Evolutionary conservation across 2,113 vertebrate species (phyloP).

Genomic region (Falco punctatus): DNA sequence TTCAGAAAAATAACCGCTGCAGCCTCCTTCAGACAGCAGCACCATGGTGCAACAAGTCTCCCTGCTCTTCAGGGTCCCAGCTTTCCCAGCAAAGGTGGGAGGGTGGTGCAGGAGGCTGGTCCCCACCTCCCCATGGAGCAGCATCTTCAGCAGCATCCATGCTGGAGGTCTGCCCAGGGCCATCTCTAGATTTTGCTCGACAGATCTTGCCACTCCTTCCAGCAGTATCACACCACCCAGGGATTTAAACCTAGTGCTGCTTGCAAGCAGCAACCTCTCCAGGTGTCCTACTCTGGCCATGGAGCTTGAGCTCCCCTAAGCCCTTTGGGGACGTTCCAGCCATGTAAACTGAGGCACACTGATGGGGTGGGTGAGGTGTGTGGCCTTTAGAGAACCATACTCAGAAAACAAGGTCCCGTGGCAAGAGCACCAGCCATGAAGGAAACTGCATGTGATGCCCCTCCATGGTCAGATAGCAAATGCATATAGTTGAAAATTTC

Average conservation of each 20-base stretch:
- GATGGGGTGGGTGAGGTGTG: not conserved
- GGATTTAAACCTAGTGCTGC: not conserved
- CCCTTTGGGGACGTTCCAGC: not conserved
- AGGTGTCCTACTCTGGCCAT: not conserved
- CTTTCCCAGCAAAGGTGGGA: not conserved
- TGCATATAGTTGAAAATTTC: not conserved
- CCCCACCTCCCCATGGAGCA: not conserved
- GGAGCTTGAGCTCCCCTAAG: not conserved
- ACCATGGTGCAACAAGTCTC: accelerated
- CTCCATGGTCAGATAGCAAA: not conserved
- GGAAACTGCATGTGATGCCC: not conserved
- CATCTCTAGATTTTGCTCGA: not conserved
- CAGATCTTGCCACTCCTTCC: not conserved
- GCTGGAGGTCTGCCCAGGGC: accelerated
- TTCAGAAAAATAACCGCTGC: not conserved
- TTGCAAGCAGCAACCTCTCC: not conserved
- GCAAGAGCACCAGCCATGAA: not conserved
- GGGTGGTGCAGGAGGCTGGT: not conserved
- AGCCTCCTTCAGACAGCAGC: not conserved
- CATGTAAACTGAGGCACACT: not conserved
- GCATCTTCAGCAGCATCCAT: not conserved
- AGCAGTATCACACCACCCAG: not conserved
- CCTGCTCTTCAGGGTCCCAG: not conserved
- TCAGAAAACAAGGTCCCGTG: not conserved
- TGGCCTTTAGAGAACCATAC: not conserved